A percentile compares a stretch with the other conserved stretches of the same genome.
These are phyloP conservation scores for Bombus pyrosoma DNA, from an alignment of 1,140 invertebrate species.

Conservation along the genomic window DNA sequence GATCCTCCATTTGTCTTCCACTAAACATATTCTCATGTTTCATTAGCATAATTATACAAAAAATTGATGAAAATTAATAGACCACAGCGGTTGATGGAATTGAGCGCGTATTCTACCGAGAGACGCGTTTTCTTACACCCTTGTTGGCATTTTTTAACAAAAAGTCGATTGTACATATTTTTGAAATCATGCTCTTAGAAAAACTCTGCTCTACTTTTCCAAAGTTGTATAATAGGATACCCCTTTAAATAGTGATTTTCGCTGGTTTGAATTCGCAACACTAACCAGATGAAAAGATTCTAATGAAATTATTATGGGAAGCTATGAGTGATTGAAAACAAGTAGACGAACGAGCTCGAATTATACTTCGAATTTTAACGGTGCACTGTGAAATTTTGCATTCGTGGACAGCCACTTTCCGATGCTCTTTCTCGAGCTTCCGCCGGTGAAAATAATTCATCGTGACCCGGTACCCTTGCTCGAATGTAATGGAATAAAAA, in stretches of 20 bases:
- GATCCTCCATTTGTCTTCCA: background rate
- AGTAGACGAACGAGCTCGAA: background rate
- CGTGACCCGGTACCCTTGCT: background rate
- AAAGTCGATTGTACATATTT: too few species aligned
- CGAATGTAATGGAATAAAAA: slow-evolving; percentile 17
- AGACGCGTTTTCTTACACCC: too few species aligned
- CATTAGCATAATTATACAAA: background rate
- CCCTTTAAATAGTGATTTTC: background rate
- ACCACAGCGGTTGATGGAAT: too few species aligned
- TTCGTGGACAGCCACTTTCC: background rate
- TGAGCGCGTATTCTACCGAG: background rate
- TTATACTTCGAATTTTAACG: background rate
- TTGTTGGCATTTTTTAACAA: background rate
- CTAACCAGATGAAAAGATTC: background rate
- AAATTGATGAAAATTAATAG: background rate
- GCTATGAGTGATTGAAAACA: background rate
- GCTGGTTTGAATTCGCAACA: background rate
- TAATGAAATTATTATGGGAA: background rate
- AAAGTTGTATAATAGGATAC: background rate
- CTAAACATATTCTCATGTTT: background rate
- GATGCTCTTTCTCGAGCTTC: slow-evolving; percentile 10
- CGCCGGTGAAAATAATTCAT: slow-evolving; percentile 21
- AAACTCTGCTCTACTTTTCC: too few species aligned
- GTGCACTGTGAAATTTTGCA: background rate
- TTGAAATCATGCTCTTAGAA: too few species aligned